Evolutionary conservation across 37 sponge, comb jelly and placozoan genomes (phyloP), one percentile per base, ranked within the genome.

Genomic region (Theonella swinhoei): DNA sequence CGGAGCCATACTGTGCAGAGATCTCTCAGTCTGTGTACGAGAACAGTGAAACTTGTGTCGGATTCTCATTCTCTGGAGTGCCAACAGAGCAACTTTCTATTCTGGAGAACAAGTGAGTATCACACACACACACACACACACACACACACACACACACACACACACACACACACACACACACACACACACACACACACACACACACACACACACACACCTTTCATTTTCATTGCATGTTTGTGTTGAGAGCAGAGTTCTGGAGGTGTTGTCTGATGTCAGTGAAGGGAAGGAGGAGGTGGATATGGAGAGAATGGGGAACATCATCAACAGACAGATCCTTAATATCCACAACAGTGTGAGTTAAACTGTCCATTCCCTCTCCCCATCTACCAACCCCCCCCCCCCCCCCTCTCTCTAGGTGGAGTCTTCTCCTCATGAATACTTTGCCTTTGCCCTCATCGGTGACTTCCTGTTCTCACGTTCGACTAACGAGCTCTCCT

Each of bases 391-490:
- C 54, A 7, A 47, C 11, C 54, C 14, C 54, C 14, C 54, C 54
- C 54, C 68, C 59, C 62, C 7, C 1, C 79, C 70, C 28, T 64
- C 63, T 30, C 74, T 74, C 0, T 77, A 92, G 89, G 73, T 91
- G 32, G 97, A 96, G 74, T 87, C 85, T 9, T 22, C 4, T 29
- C 90, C 91, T 32, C 84, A 95, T 30, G 29, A 83, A 25, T 79
- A 76, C 78, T 84, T 95, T 79, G 90, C 96, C 24, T 85, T 89
- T 66, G 29, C 75, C 29, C 40, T 84, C 41, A 95, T 95, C 75
- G 96, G 93, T 4, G 96, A 95, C 78, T 95, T 95, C 59, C 78
- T 95, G 25, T 95, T 91, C 40, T 42, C 70, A 5, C 58, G 77
- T 39, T 37, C 81, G 8, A 68, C 91, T 4, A 84, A 33, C 26